Conservation (phyloP, 2,113 vertebrate species). For the Aix galericulata region DNA sequence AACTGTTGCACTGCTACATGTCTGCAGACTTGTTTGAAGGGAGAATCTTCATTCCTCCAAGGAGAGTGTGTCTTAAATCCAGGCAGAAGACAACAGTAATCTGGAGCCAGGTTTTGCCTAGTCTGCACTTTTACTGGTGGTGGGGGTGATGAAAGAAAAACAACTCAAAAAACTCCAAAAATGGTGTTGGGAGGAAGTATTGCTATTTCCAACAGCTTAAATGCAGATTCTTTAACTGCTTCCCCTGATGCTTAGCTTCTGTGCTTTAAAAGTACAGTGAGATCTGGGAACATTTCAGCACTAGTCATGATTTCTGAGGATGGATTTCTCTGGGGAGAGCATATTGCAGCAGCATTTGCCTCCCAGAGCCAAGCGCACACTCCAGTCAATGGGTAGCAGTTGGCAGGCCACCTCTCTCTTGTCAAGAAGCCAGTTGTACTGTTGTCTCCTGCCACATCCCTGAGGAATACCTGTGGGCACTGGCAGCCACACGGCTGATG, state of each 20-base stretch:
- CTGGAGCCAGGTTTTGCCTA: neutral
- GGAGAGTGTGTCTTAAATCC: neutral
- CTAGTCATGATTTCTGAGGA: neutral
- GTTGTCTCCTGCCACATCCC: constrained; percentile 62
- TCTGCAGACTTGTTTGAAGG: neutral
- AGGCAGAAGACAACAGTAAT: neutral
- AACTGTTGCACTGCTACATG: neutral
- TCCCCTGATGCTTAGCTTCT: neutral
- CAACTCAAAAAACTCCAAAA: neutral
- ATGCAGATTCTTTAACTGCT: neutral
- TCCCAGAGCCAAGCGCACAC: constrained; percentile 63
- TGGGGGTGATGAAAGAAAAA: neutral
- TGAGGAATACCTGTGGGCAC: constrained; percentile 69
- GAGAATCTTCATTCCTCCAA: neutral
- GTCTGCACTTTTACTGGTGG: neutral
- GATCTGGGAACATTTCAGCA: constrained; percentile 39
- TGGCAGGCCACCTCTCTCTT: constrained; percentile 66
- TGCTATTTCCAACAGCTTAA: neutral
- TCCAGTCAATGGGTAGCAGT: constrained; percentile 63
- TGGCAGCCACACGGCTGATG: constrained; percentile 36
- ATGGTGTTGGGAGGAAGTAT: neutral
- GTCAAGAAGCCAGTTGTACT: constrained; percentile 67
- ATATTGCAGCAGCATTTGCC: constrained; percentile 16
- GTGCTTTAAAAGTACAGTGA: neutral
- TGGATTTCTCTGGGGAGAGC: constrained; percentile 54